phyloP scores from a whole-genome alignment of 2,797 vertebrate genomes.

The Tapirus indicus region DNA sequence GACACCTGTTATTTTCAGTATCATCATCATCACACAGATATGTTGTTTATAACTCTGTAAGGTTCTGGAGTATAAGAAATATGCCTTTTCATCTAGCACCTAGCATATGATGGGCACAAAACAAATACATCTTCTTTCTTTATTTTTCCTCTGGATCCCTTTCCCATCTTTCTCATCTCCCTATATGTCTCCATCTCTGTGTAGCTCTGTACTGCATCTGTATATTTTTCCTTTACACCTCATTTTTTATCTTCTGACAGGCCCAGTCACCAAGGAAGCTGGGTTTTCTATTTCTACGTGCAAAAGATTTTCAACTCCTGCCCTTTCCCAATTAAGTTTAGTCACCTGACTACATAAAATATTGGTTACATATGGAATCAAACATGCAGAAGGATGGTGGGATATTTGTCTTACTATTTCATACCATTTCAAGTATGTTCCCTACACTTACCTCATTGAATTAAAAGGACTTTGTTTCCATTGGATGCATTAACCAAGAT shows the following conservation, averaged over 20 bases:
- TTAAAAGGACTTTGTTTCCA: background rate
- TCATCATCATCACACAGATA: background rate
- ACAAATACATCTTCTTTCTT: background rate
- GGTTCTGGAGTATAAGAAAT: background rate
- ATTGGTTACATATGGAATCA: background rate
- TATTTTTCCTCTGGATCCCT: background rate
- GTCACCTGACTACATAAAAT: background rate
- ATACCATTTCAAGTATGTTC: background rate
- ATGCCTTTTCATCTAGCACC: background rate
- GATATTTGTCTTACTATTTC: background rate
- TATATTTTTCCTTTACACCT: background rate
- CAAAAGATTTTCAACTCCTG: background rate
- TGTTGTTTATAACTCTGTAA: background rate
- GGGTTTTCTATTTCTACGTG: background rate
- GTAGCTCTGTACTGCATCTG: background rate
- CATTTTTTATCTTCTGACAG: background rate
- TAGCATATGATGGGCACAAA: background rate
- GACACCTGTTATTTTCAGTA: background rate
- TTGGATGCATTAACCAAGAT: background rate
- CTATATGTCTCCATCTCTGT: background rate
- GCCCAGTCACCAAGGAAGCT: background rate
- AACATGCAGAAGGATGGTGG: background rate
- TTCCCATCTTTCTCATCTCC: background rate
- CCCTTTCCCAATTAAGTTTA: slow-evolving; percentile 4
- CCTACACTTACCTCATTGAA: background rate